Evolutionary conservation across 2,888 invertebrate species (phyloP), one percentile per base, ranked within the genome.

Genomic region (Eledona agricola): DNA sequence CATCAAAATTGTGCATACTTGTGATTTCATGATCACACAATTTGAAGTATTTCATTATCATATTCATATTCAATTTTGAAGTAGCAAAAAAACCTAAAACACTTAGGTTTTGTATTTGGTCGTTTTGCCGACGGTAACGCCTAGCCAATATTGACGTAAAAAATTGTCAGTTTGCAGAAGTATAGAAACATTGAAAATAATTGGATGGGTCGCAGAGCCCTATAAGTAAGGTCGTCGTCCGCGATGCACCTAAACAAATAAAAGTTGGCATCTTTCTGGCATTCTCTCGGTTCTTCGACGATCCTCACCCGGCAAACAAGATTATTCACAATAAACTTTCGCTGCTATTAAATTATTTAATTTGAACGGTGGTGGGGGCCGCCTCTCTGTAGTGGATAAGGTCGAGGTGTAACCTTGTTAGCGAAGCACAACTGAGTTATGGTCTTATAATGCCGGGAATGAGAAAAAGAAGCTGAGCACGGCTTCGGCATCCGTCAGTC

Each of bases 321-420:
- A 77, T 77, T 78, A 78, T 78, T 77, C 77, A 76, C 77, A 77
- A 77, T 78, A 77, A 77, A 77, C 77, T 78, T 78, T 77, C 76
- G 73, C 74, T 72, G 71, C 72, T 77, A 78, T 77, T 78, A 77
- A 77, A 77, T 78, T 77, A 77, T 77, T 77, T 78, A 78, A 78
- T 78, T 78, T 77, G 66, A 67, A 65, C 73, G 72, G 71, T 66
- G 66, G 69, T 63, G 68, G 71, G 69, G 71, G 66, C 62, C 59
- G 66, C 62, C 35, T 63, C 38, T 16, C 64, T 66, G 69, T 67
- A 70, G 72, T 72, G 70, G 69, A 71, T 72, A 73, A 74, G 74
- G 75, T 75, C 77, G 75, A 74, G 74, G 78, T 76, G 78, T 76
- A 77, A 77, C 76, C 75, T 77, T 74, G 76, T 77, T 77, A 77